These are phyloP conservation scores for Atta cephalotes DNA, from an alignment of 1,140 invertebrate genomes.

Conservation along the genomic window DNA sequence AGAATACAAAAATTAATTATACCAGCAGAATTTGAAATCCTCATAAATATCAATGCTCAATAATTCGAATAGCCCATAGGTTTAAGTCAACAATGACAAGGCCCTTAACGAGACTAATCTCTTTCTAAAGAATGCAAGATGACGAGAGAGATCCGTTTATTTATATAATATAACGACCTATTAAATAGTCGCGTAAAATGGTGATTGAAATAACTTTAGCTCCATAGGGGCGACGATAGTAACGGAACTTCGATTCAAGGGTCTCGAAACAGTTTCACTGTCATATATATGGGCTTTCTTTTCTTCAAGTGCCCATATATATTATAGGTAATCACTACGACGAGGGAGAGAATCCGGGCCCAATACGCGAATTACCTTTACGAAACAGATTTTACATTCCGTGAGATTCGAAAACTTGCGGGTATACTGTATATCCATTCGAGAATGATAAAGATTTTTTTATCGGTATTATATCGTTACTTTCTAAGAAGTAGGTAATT, in stretches of 20 bases:
- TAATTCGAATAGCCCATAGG: constrained; percentile 50
- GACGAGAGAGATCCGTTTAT: background rate
- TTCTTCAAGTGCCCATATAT: constrained; percentile 47
- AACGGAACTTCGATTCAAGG: constrained; percentile 17
- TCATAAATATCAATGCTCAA: constrained; percentile 16
- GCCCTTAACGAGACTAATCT: constrained; percentile 8
- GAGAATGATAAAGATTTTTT: constrained; percentile 11
- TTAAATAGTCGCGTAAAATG: constrained; percentile 11
- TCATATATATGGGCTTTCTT: background rate
- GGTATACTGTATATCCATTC: constrained; percentile 39
- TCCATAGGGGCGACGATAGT: constrained; percentile 51
- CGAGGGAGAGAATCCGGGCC: constrained; percentile 47
- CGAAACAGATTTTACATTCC: constrained; percentile 36
- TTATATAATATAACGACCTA: background rate
- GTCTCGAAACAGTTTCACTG: background rate
- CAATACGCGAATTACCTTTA: constrained; percentile 17
- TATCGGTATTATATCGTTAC: background rate
- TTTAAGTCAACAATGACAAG: constrained; percentile 18
- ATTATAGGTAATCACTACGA: constrained; percentile 32
- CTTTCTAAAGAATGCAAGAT: constrained; percentile 19
- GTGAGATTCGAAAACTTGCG: constrained; percentile 42
- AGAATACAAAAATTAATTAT: background rate
- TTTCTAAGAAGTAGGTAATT: background rate
- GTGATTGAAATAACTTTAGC: constrained; percentile 28
- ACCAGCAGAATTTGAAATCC: constrained; percentile 30